phyloP scores from a whole-genome alignment of 2,113 vertebrate genomes.

The cat (Felis catus) region F.catus_Fca126_mat1.0 CM031412.1:70043001-70043500 shows the following conservation, averaged over 20 bases:
- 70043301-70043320: neutral
- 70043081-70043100: too few relatives aligned
- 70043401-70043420: neutral
- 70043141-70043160: neutral
- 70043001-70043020: too few relatives aligned
- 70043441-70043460: neutral
- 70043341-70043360: neutral
- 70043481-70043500: accelerated
- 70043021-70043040: too few relatives aligned
- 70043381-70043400: accelerated
- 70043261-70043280: neutral
- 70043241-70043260: neutral
- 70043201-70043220: neutral
- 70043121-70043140: too few relatives aligned
- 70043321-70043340: neutral
- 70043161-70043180: neutral
- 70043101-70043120: too few relatives aligned
- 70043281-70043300: neutral
- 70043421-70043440: accelerated
- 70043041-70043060: too few relatives aligned
- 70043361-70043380: neutral
- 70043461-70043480: accelerated
- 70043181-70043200: neutral
- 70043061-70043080: too few relatives aligned
- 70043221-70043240: neutral